A percentile compares a stretch with the other conserved stretches of the same genome.
Conservation (phyloP, 2,888 invertebrate species). For the Drosophila algonquin region DNA sequence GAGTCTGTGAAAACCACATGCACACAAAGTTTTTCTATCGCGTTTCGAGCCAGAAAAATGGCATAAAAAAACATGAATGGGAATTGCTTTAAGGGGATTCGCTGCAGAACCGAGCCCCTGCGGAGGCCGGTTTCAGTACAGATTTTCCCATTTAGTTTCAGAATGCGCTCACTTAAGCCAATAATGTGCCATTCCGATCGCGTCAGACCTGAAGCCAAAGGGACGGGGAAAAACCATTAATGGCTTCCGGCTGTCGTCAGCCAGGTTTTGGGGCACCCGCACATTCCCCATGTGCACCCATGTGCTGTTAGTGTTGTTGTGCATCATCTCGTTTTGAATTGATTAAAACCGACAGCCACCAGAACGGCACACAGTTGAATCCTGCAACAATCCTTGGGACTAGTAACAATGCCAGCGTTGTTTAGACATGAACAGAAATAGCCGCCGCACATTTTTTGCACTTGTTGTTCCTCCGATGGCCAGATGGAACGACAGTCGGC, state of each 20-base stretch:
- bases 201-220: neutral
- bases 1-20: conserved; percentile 20
- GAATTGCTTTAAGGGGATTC: neutral
- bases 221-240: conserved; percentile 6
- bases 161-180: conserved; percentile 1
- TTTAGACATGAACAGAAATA: conserved; percentile 42
- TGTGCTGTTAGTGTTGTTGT: conserved; percentile 16
- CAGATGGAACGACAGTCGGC: neutral
- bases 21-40: conserved; percentile 26
- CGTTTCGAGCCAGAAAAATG: neutral
- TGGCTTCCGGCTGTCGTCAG: conserved; percentile 7
- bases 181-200: neutral
- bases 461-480: conserved; percentile 8
- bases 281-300: neutral
- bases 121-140: neutral
- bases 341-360: conserved; percentile 64
- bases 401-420: conserved; percentile 38
- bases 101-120: no score
- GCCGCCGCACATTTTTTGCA: conserved; percentile 24
- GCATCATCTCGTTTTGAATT: conserved; percentile 56
- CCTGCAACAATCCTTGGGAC: conserved; percentile 19
- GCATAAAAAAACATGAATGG: conserved; percentile 9
- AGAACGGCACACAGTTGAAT: conserved; percentile 9
- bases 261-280: neutral
- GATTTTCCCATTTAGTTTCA: neutral